Conservation (phyloP, 1,140 invertebrate genomes). For the Dendroctonus ponderosae region DNA sequence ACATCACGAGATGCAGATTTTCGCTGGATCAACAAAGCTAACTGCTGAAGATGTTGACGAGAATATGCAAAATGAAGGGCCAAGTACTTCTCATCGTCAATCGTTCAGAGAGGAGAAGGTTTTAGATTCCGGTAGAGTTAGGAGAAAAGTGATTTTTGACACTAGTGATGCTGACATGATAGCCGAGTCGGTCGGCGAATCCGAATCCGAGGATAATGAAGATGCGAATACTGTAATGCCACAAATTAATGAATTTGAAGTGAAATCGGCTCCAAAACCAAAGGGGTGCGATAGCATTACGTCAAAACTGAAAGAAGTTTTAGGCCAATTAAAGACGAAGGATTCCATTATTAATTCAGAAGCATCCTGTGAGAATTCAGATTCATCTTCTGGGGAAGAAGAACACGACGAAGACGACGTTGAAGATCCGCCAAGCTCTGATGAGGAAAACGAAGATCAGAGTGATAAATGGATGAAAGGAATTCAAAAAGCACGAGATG, state of each 20-base stretch:
- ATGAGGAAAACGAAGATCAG: conserved; percentile 66
- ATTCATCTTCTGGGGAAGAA: conserved; percentile 39
- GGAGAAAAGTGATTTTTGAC: conserved; percentile 60
- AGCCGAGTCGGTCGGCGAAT: conserved; percentile 44
- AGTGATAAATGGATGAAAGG: conserved; percentile 64
- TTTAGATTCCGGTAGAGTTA: conserved; percentile 51
- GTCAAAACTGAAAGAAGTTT: conserved; percentile 47
- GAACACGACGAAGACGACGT: conserved; percentile 47
- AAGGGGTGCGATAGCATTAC: conserved; percentile 47
- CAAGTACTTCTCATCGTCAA: no score
- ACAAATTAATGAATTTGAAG: conserved; percentile 7
- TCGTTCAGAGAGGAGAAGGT: conserved; percentile 37
- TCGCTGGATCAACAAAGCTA: conserved; percentile 58
- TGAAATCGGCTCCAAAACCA: conserved; percentile 41
- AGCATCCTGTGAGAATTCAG: background rate
- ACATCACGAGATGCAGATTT: conserved; percentile 71
- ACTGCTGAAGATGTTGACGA: no score
- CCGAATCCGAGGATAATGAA: conserved; percentile 49
- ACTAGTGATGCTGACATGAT: conserved; percentile 42
- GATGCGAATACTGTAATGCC: conserved; percentile 45
- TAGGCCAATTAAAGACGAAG: conserved; percentile 39
- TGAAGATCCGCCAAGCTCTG: conserved; percentile 54
- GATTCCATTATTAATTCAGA: background rate
- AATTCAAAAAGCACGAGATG: conserved; percentile 69
- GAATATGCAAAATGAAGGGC: no score